Conservation (phyloP, 2,888 invertebrate genomes). For the Nephrotoma flavescens region DNA sequence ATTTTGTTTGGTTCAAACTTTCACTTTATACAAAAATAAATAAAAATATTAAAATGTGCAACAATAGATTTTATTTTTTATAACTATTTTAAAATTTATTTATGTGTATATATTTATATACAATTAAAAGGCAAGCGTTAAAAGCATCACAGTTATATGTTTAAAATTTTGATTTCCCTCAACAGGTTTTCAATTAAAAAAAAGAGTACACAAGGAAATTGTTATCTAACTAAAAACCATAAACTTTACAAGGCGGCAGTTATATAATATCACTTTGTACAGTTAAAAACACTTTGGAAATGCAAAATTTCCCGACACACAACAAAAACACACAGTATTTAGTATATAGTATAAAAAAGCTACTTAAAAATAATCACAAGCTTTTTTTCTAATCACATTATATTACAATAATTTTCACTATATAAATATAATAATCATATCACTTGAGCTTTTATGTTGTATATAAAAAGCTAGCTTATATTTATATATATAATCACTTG, state of each 20-base stretch:
- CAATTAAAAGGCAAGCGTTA: background rate
- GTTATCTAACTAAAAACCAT: background rate
- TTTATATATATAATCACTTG: background rate
- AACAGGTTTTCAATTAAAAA: background rate
- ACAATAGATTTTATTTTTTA: background rate
- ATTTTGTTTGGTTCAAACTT: background rate
- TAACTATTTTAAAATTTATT: background rate
- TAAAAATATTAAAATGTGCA: background rate
- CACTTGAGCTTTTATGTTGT: background rate
- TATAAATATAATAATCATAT: background rate
- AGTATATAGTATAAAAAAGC: background rate
- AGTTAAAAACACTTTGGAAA: background rate
- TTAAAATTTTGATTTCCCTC: background rate
- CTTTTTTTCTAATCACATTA: background rate
- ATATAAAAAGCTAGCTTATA: background rate
- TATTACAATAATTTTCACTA: background rate
- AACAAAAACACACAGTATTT: background rate
- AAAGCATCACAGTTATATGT: background rate
- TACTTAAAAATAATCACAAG: background rate
- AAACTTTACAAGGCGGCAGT: slow-evolving; percentile 2
- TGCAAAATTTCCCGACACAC: background rate
- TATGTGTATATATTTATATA: background rate
- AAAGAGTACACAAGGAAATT: background rate
- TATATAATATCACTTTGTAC: background rate
- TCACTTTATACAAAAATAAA: background rate